A percentile compares a stretch with the other conserved stretches of the same genome.
Conservation (phyloP, 2,888 invertebrate genomes). For the Melolontha melolontha region DNA sequence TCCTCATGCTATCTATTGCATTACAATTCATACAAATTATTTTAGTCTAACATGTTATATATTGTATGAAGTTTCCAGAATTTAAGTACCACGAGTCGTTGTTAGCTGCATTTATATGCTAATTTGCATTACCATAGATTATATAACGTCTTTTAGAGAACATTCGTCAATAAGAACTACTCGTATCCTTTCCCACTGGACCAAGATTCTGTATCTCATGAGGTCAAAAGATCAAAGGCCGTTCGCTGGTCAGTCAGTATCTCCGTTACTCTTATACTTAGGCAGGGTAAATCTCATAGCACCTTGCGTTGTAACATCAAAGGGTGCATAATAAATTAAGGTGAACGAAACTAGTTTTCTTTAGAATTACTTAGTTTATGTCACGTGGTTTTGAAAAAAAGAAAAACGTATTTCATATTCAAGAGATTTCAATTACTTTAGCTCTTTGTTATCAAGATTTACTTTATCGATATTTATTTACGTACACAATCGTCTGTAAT, state of each 20-base stretch:
- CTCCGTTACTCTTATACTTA: conserved; percentile 38
- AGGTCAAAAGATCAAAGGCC: conserved; percentile 43
- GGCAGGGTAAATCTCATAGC: conserved; percentile 32
- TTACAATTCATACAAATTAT: no score
- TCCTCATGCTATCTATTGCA: no score
- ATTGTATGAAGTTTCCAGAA: no score
- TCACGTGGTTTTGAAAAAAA: neutral
- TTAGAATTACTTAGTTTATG: conserved; percentile 23
- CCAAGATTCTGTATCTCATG: conserved; percentile 47
- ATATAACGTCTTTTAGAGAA: conserved; percentile 13
- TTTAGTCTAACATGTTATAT: no score
- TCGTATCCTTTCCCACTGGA: conserved; percentile 49
- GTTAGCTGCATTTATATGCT: conserved; percentile 41
- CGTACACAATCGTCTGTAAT: no score
- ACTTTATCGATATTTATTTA: no score
- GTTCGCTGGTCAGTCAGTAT: conserved; percentile 27
- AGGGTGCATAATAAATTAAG: conserved; percentile 46
- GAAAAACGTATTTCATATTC: neutral
- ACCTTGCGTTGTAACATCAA: conserved; percentile 43
- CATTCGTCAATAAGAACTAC: conserved; percentile 34
- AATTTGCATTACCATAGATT: conserved; percentile 25
- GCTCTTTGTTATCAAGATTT: no score
- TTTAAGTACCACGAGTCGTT: neutral
- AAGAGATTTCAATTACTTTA: neutral
- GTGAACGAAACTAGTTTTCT: conserved; percentile 35